phyloP scores from a whole-genome alignment of 2,113 vertebrate genomes.

The Lutjanus erythropterus region DNA sequence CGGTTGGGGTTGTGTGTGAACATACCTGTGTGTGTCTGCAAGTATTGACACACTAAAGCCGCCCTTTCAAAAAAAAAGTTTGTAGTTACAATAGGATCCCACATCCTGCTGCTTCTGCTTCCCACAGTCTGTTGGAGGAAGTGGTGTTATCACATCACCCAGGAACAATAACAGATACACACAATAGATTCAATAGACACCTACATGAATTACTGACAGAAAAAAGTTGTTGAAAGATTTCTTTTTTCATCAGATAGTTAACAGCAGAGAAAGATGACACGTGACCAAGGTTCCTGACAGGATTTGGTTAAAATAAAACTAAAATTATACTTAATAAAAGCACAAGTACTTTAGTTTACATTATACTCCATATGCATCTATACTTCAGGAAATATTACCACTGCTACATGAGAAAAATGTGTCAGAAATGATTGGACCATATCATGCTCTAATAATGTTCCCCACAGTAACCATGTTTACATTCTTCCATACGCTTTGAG shows the following conservation, averaged over 20 bases:
- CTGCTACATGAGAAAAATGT: neutral
- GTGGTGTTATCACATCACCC: slow-evolving; percentile 1
- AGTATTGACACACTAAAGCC: neutral
- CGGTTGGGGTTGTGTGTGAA: neutral
- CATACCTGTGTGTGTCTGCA: neutral
- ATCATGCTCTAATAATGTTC: neutral
- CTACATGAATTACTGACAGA: neutral
- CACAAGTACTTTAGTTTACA: too few relatives aligned
- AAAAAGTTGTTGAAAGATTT: neutral
- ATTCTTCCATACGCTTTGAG: neutral
- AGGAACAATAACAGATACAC: neutral
- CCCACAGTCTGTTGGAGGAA: slow-evolving; percentile 6
- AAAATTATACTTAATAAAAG: too few relatives aligned
- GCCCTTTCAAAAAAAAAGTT: neutral
- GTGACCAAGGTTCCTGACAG: too few relatives aligned
- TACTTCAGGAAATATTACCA: too few relatives aligned
- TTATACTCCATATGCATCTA: too few relatives aligned
- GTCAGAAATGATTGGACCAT: neutral
- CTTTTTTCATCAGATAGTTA: neutral
- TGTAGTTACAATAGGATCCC: neutral
- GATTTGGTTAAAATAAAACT: too few relatives aligned
- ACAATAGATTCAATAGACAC: neutral
- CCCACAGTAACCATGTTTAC: neutral
- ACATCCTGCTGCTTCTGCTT: slow-evolving; percentile 31
- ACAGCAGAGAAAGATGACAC: neutral